A percentile compares a stretch with the other conserved stretches of the same genome.
Evolutionary conservation across 2,113 vertebrate species (phyloP).

Genomic region (Piaya cayana): DNA sequence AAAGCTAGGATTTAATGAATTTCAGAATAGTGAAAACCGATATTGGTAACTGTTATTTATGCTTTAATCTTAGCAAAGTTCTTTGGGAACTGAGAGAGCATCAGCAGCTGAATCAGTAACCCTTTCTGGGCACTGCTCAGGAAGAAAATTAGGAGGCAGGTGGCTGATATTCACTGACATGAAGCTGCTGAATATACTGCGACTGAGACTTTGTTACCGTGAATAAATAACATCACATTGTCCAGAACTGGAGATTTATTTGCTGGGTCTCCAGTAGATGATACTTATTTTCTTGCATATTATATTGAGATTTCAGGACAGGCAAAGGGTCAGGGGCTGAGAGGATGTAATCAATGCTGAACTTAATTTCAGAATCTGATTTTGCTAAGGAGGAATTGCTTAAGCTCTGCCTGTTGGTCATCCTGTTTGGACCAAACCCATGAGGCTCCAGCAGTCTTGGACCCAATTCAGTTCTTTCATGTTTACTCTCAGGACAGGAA

Average conservation of each 20-base stretch:
- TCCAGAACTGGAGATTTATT: constrained; percentile 86
- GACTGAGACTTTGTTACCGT: not conserved
- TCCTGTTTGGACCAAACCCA: constrained; percentile 72
- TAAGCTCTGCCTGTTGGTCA: constrained; percentile 65
- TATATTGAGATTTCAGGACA: constrained; percentile 73
- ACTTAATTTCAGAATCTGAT: constrained; percentile 90
- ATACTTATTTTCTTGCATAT: constrained; percentile 68
- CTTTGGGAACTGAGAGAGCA: not conserved
- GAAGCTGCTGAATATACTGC: not conserved
- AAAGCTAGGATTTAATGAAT: not conserved
- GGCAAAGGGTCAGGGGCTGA: constrained; percentile 87
- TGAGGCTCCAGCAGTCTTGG: constrained; percentile 63
- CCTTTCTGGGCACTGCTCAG: not conserved
- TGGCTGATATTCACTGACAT: not conserved
- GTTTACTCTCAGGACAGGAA: constrained; percentile 63
- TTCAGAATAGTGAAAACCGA: not conserved
- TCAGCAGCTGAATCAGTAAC: not conserved
- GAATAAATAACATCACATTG: constrained; percentile 71
- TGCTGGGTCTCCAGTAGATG: constrained; percentile 81
- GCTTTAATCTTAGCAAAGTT: not conserved
- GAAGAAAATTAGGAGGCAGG: not conserved
- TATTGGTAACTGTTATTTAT: not conserved
- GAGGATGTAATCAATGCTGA: constrained; percentile 98
- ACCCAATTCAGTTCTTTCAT: not conserved
- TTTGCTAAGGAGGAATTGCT: constrained; percentile 74